A percentile compares a stretch with the other conserved stretches of the same genome.
phyloP scores from a whole-genome alignment of 1,140 invertebrate species.

The Bactericera cockerelli region DNA sequence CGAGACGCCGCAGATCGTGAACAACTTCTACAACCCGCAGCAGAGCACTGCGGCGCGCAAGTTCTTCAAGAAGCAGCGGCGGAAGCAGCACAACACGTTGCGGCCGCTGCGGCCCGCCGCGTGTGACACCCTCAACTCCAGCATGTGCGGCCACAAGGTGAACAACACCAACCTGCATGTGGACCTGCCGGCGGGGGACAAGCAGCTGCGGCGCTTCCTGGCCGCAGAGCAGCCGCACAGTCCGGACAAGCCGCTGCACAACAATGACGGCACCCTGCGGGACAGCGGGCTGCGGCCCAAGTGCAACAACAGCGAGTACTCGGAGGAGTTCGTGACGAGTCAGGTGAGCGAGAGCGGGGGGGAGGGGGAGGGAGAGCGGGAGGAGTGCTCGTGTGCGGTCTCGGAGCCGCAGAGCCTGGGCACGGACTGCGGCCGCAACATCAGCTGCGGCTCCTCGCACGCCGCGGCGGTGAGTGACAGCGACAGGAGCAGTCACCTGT shows the following conservation, averaged over 20 bases:
- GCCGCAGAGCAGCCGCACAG: too few relatives aligned
- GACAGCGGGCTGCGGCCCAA: conserved; percentile 10
- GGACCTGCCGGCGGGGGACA: conserved; percentile 27
- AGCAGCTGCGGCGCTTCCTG: conserved; percentile 19
- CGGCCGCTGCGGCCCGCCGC: conserved; percentile 44
- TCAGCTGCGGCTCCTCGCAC: conserved; percentile 18
- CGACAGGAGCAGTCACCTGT: conserved; percentile 19
- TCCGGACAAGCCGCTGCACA: conserved; percentile 16
- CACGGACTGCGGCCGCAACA: conserved; percentile 22
- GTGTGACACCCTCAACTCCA: conserved; percentile 37
- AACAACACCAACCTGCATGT: conserved; percentile 64
- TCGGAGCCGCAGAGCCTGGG: conserved; percentile 11
- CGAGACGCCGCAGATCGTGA: not conserved
- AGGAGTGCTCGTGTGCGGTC: conserved; percentile 11
- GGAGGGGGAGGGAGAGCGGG: not conserved
- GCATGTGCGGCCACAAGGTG: conserved; percentile 48
- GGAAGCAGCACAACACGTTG: conserved; percentile 50
- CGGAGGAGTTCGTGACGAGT: conserved; percentile 16
- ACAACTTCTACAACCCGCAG: conserved; percentile 82
- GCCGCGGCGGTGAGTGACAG: conserved; percentile 18
- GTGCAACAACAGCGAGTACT: conserved; percentile 13
- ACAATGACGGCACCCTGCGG: conserved; percentile 16
- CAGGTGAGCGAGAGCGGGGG: conserved; percentile 15
- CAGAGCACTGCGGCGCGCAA: conserved; percentile 82
- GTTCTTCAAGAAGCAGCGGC: conserved; percentile 66